Evolutionary conservation across 2,797 vertebrate genomes (phyloP).

Genomic region (Apodemus agrarius): DNA sequence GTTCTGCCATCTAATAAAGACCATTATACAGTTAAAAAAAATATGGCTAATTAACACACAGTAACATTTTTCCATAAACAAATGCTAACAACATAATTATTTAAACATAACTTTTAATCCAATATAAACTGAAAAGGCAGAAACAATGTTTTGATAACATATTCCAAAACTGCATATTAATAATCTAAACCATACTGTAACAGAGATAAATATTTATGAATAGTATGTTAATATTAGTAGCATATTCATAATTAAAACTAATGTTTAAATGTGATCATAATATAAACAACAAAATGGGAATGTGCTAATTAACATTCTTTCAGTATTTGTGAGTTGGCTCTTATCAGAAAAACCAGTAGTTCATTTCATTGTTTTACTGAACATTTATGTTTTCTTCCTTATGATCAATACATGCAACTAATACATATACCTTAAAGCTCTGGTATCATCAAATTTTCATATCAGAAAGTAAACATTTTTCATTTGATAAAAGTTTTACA

Average conservation of each 20-base stretch:
- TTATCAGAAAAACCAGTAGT: background rate
- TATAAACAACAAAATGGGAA: background rate
- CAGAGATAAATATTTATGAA: background rate
- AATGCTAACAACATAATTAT: background rate
- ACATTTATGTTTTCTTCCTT: background rate
- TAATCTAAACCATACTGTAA: background rate
- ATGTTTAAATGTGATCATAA: background rate
- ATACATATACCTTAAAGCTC: background rate
- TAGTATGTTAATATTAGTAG: background rate
- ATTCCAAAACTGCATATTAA: background rate
- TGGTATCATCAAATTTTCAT: background rate
- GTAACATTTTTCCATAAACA: no score
- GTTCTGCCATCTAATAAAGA: no score
- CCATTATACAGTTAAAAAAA: no score
- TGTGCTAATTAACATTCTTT: background rate
- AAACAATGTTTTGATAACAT: background rate
- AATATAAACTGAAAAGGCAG: background rate
- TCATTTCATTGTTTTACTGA: background rate
- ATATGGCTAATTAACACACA: no score
- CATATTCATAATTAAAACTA: background rate
- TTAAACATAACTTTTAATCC: background rate
- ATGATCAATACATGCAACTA: background rate
- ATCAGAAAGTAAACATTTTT: background rate
- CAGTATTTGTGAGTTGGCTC: background rate
- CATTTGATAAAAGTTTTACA: background rate